A percentile compares a stretch with the other conserved stretches of the same genome.
These are phyloP conservation scores for Amphiprion ocellaris DNA, from an alignment of 2,113 vertebrate species.

Conservation along the genomic window DNA sequence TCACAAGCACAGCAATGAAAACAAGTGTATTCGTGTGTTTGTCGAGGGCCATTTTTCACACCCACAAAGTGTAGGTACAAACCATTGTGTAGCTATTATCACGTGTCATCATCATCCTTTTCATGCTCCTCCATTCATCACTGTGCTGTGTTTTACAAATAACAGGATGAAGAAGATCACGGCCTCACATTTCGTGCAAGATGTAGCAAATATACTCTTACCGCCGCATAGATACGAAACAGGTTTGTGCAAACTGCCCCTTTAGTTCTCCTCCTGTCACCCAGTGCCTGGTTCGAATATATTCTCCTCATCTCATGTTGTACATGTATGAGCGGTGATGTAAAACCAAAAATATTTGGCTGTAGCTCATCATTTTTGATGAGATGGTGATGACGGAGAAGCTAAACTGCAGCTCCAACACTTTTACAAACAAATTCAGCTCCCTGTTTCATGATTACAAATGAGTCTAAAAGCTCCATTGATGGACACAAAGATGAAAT, in stretches of 20 bases:
- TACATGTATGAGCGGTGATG: not conserved
- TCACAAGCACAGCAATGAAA: no score
- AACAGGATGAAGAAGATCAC: slow-evolving; percentile 22
- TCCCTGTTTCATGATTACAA: not conserved
- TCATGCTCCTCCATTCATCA: slow-evolving; percentile 30
- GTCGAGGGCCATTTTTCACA: not conserved
- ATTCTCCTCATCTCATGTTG: not conserved
- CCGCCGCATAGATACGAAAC: slow-evolving; percentile 12
- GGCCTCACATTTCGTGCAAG: slow-evolving; percentile 1
- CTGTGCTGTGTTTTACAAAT: slow-evolving; percentile 22
- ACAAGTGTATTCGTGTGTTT: not conserved
- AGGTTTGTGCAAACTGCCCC: not conserved
- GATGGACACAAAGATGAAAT: slow-evolving; percentile 11
- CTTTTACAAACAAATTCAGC: not conserved
- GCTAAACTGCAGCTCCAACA: not conserved
- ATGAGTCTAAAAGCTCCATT: not conserved
- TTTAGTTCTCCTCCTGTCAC: slow-evolving; percentile 22
- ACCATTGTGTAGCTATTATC: not conserved
- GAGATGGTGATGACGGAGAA: not conserved
- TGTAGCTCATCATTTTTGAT: not conserved
- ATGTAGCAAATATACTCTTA: slow-evolving; percentile 3
- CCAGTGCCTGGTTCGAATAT: not conserved
- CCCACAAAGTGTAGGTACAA: slow-evolving; percentile 12
- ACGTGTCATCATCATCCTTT: slow-evolving; percentile 22
- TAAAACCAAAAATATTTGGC: slow-evolving; percentile 13